Evolutionary conservation across 1,140 invertebrate species (phyloP), one percentile per base, ranked within the genome.

Genomic region (Neotoxoptera formosana): DNA sequence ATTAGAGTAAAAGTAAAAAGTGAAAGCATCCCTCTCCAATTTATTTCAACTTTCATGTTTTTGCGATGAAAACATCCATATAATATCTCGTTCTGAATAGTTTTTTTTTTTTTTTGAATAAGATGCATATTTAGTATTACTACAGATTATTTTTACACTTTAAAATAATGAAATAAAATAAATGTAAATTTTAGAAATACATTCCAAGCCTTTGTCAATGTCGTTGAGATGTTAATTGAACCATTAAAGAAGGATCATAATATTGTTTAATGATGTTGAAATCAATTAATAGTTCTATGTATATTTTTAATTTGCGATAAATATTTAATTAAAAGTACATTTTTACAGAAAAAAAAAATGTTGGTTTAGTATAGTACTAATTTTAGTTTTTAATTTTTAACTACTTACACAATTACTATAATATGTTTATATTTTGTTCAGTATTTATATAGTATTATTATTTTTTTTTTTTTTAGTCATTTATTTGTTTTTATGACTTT

Each of bases 1-100:
- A 45, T 86, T 86, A 86, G 36, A 86, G 36, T 25, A 86, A 45
- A 45, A 41, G 83, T 86, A 45, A 86, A 86, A 86, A 41, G 83
- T 86, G 41, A 45, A 86, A 86, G 23, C 36, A 6, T 47, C 83
- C 83, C 83, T 86, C 83, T 86, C 36, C 36, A 41, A 41, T 86
- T 86, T 86, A 45, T 45, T 86, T 45, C 41, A 30, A 41, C 36
- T 86, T 86, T 86, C 23, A 76, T 76, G n/a, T 76, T 76, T 76
- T 76, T 17, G 60, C 14, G n/a, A n/a, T 76, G 60, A 76, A 76
- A 76, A 76, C 60, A 76, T 76, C 6, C 60, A 34, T 76, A 76
- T 76, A 76, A 76, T 76, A 17, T 76, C 23, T 76, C 14, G 30
- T 17, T 7, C 30, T 76, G 60, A 76, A 76, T 76, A 76, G n/a